Evolutionary conservation across 2,888 invertebrate genomes (phyloP), one percentile per base, ranked within the genome.

Genomic region (Amphipoea lucens): DNA sequence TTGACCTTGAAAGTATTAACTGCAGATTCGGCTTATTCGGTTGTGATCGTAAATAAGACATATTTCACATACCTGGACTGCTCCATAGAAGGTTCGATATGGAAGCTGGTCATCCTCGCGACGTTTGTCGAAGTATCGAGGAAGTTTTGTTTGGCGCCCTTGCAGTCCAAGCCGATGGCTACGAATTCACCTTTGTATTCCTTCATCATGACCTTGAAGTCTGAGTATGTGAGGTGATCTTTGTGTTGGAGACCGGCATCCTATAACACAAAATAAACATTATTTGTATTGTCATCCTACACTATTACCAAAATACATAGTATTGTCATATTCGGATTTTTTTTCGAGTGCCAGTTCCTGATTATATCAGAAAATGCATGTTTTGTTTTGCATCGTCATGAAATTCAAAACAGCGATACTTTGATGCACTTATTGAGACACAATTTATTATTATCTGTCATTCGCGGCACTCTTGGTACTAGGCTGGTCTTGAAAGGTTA

Each of bases 181-280:
- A 99, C 99, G 92, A 99, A 99, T 92, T 99, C 99, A 1, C 99
- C 99, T 94, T 99, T 99, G 95, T 99, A 99, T 93, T 99, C 99
- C 91, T 98, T 99, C 99, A 99, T 99, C 99, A 99, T 99, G 20
- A 98, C 95, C 92, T 99, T 99, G 91, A 99, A 99, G 92, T 99
- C 99, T 77, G 98, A 98, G 93, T 99, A 99, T 0, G 99, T 99
- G 14, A 99, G 97, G 90, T 98, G 98, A 89, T 99, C 98, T 96
- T 99, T 99, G 91, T 98, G 98, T 95, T 99, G 98, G 9, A 99
- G 97, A 0, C 99, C 99, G 14, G 99, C 99, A 92, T 98, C 98
- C 97, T 98, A 36, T 12, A 57, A 65, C 3, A 63, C 11, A 62
- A 40, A 11, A 60, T 1, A 62, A 54, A 51, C 4, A 70, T 36